A percentile compares a stretch with the other conserved stretches of the same genome.
phyloP scores from a whole-genome alignment of 2,888 invertebrate genomes.

The Apantesis nais region DNA sequence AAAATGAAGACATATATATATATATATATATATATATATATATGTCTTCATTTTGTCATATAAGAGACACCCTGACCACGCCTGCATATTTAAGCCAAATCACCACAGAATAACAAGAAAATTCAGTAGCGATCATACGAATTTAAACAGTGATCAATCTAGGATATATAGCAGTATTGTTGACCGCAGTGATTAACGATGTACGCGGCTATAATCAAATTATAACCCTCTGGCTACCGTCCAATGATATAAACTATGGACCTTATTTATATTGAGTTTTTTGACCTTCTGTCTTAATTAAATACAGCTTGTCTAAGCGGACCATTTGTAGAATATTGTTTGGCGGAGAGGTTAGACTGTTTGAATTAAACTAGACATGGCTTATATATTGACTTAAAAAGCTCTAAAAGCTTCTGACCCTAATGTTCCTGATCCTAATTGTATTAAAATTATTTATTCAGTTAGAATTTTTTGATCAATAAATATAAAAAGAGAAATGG shows the following conservation, averaged over 20 bases:
- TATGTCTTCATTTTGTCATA: too few species aligned
- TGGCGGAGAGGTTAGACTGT: not conserved
- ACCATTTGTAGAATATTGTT: not conserved
- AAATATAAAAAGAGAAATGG: not conserved
- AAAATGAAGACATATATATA: too few species aligned
- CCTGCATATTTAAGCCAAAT: slow-evolving; percentile 10
- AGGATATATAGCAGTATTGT: slow-evolving; percentile 30
- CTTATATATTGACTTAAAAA: not conserved
- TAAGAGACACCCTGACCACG: too few species aligned
- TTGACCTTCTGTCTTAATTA: slow-evolving; percentile 15
- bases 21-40: too few species aligned
- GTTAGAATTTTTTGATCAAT: too few species aligned
- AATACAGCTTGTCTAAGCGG: not conserved
- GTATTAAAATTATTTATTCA: not conserved
- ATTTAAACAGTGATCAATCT: slow-evolving; percentile 43
- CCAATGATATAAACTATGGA: slow-evolving; percentile 38
- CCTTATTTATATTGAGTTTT: slow-evolving; percentile 25
- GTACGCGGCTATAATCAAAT: slow-evolving; percentile 43
- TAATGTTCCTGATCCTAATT: not conserved
- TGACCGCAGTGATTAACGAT: slow-evolving; percentile 47
- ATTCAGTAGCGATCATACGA: slow-evolving; percentile 32
- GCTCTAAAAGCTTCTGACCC: not conserved
- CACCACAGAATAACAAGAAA: slow-evolving; percentile 30
- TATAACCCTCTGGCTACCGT: slow-evolving; percentile 43
- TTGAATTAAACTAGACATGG: not conserved